Conservation (phyloP, 2,113 vertebrate species). For the Corvus cornix region DNA sequence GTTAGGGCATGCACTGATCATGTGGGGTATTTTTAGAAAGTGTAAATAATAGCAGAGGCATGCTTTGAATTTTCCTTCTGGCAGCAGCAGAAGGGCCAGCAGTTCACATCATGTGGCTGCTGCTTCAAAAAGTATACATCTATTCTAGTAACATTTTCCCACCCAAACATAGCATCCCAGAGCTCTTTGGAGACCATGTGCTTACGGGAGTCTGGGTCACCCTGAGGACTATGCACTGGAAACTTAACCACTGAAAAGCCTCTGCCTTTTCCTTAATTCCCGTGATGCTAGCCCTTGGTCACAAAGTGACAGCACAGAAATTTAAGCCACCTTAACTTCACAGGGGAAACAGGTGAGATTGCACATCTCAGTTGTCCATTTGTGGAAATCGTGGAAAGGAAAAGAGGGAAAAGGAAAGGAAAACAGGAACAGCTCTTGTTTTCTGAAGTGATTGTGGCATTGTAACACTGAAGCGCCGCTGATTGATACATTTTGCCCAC, state of each 20-base stretch:
- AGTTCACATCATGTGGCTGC: not conserved
- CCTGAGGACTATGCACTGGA: fast-evolving
- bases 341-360: not conserved
- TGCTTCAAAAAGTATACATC: not conserved
- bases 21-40: not conserved
- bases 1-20: not conserved
- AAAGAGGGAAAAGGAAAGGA: not conserved
- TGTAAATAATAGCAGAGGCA: not conserved
- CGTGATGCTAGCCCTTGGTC: not conserved
- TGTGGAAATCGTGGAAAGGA: not conserved
- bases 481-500: not conserved
- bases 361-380: not conserved
- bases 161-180: not conserved
- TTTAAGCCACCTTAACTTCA: not conserved
- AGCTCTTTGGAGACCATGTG: not conserved
- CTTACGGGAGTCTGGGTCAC: not conserved
- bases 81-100: not conserved
- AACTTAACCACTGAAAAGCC: not conserved
- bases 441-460: not conserved
- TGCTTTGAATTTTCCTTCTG: not conserved
- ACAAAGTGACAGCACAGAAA: not conserved
- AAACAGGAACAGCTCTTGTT: not conserved
- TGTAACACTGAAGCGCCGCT: too few species aligned
- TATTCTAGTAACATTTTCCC: conserved; percentile 52
- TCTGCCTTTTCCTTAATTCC: not conserved